Percentiles rank a stretch among this genome's conserved stretches.
Evolutionary conservation across 2,113 vertebrate species (phyloP).

Genomic region (Trichomycterus rosablanca): DNA sequence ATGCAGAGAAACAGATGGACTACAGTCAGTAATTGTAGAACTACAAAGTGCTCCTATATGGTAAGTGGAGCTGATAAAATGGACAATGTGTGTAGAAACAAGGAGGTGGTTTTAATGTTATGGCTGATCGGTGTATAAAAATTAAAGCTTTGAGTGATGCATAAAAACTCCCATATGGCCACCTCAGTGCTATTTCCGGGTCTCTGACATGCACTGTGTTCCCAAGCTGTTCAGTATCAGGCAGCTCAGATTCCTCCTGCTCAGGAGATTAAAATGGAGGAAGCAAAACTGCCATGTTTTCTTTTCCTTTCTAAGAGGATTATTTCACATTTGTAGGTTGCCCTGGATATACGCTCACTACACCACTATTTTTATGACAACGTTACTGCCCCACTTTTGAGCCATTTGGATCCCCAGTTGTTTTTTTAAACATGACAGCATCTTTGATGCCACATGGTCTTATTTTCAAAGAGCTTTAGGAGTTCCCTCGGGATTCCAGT

Average conservation of each 20-base stretch:
- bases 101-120: too few species aligned
- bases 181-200: constrained; percentile 5
- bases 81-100: too few species aligned
- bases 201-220: constrained; percentile 12
- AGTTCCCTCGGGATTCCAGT: not conserved
- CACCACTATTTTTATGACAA: constrained; percentile 15
- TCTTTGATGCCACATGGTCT: not conserved
- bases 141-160: too few species aligned
- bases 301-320: constrained; percentile 48
- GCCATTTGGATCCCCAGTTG: too few species aligned
- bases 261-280: constrained; percentile 45
- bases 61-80: too few species aligned
- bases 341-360: constrained; percentile 30
- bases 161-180: constrained; percentile 22
- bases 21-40: too few species aligned
- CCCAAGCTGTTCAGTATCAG: constrained; percentile 39
- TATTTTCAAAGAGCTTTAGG: constrained; percentile 2
- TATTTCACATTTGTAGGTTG: constrained; percentile 42
- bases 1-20: too few species aligned
- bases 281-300: constrained; percentile 25
- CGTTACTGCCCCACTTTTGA: constrained; percentile 23
- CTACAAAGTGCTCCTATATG: too few species aligned
- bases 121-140: too few species aligned
- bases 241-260: constrained; percentile 26
- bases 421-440: not conserved